Conservation (phyloP, 2,888 invertebrate species). For the Villa cingulata region DNA sequence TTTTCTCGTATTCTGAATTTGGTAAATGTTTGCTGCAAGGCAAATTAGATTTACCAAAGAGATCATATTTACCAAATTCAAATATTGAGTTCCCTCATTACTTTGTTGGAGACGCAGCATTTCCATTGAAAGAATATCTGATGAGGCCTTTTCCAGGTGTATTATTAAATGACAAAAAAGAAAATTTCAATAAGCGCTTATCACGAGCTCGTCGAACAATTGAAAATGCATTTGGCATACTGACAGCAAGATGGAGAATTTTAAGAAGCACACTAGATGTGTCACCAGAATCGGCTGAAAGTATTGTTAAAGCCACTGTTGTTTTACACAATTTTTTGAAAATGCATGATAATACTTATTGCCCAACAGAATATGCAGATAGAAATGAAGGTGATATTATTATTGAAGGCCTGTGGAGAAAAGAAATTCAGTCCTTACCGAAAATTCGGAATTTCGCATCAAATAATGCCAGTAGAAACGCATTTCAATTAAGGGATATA, state of each 20-base stretch:
- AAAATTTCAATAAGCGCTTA: slow-evolving; percentile 6
- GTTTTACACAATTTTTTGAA: slow-evolving; percentile 11
- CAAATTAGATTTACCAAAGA: neutral
- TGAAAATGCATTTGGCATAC: slow-evolving; percentile 9
- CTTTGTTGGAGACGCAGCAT: slow-evolving; percentile 9
- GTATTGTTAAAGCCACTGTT: slow-evolving; percentile 6
- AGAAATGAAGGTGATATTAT: neutral
- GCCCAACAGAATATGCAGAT: neutral
- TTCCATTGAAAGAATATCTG: slow-evolving; percentile 5
- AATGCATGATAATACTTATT: neutral
- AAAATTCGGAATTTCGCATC: neutral
- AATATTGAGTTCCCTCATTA: slow-evolving; percentile 1
- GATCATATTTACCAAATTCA: neutral
- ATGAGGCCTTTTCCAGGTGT: slow-evolving; percentile 7
- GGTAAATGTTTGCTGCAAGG: neutral
- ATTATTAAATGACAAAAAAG: neutral
- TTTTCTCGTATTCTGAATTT: neutral
- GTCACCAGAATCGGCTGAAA: slow-evolving; percentile 7
- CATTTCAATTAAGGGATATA: too few species aligned
- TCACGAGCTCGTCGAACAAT: slow-evolving; percentile 5
- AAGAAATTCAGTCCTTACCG: neutral
- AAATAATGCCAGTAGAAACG: neutral
- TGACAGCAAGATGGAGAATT: slow-evolving; percentile 10
- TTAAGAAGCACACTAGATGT: slow-evolving; percentile 7
- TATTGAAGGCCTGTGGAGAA: neutral